A percentile compares a stretch with the other conserved stretches of the same genome.
Evolutionary conservation across 2,797 vertebrate species (phyloP).

Genomic region (Remorina albescens): DNA sequence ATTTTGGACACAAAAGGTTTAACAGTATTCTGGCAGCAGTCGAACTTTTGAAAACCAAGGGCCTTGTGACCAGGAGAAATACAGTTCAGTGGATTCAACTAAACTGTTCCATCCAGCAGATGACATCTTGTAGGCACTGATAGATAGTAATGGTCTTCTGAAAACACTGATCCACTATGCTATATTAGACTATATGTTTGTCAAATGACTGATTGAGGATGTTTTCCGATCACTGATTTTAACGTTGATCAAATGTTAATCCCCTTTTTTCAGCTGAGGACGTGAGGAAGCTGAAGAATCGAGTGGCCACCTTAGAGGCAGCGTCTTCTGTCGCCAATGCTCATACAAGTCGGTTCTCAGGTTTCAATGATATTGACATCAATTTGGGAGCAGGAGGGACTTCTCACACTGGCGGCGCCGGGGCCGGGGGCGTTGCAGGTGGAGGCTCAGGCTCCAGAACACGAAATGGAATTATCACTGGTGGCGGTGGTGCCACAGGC

Average conservation of each 20-base stretch:
- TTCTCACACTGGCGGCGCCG: slow-evolving; percentile 44
- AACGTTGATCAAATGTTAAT: neutral
- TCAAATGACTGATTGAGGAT: neutral
- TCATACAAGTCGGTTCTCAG: slow-evolving; percentile 48
- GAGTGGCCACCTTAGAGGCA: slow-evolving; percentile 86
- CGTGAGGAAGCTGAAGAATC: slow-evolving; percentile 90
- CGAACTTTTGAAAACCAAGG: too few relatives aligned
- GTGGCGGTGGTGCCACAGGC: neutral
- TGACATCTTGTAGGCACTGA: too few relatives aligned
- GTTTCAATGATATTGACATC: slow-evolving; percentile 45
- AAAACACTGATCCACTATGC: too few relatives aligned
- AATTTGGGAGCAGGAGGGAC: slow-evolving; percentile 3
- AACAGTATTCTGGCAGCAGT: too few relatives aligned
- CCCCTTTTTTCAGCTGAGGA: slow-evolving; percentile 87
- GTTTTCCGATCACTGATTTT: neutral
- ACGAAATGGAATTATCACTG: slow-evolving; percentile 10
- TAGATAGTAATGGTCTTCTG: too few relatives aligned
- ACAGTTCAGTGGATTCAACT: too few relatives aligned
- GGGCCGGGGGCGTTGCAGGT: neutral
- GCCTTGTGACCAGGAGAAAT: too few relatives aligned
- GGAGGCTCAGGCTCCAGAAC: slow-evolving; percentile 34
- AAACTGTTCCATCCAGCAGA: too few relatives aligned
- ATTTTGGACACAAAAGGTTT: too few relatives aligned
- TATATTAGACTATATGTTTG: neutral
- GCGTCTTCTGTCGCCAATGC: slow-evolving; percentile 31